phyloP scores from a whole-genome alignment of 2,888 invertebrate genomes.

The Acronicta alni region DNA sequence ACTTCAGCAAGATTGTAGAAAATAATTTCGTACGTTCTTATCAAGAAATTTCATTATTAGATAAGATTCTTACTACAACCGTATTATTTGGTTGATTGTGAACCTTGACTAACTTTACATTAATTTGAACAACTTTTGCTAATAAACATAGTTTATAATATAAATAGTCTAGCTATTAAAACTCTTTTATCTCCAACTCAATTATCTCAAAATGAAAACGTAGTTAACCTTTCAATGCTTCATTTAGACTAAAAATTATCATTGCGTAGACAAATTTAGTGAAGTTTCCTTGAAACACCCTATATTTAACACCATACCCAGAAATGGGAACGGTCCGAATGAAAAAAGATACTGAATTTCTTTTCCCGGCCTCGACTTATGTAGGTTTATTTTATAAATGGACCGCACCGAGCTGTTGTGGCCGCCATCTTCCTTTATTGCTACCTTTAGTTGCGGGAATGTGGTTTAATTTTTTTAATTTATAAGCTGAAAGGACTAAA shows the following conservation, averaged over 20 bases:
- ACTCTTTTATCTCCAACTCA: too few species aligned
- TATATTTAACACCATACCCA: slow-evolving; percentile 46
- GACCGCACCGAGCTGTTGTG: slow-evolving; percentile 34
- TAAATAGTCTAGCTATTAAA: too few species aligned
- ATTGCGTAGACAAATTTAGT: slow-evolving; percentile 52
- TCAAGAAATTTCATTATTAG: slow-evolving; percentile 23
- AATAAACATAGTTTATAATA: too few species aligned
- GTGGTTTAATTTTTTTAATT: slow-evolving; percentile 35
- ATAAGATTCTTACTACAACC: slow-evolving; percentile 5
- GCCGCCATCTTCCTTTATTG: slow-evolving; percentile 51
- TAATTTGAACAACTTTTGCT: too few species aligned
- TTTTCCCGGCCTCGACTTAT: slow-evolving; percentile 35
- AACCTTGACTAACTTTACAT: too few species aligned
- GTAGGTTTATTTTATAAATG: slow-evolving; percentile 57
- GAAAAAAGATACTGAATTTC: slow-evolving; percentile 48
- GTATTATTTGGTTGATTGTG: too few species aligned
- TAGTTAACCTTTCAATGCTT: slow-evolving; percentile 37
- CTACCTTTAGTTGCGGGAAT: slow-evolving; percentile 36
- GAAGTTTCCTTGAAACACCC: slow-evolving; percentile 38
- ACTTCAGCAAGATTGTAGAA: slow-evolving; percentile 29
- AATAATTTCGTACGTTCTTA: slow-evolving; percentile 27
- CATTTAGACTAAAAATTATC: slow-evolving; percentile 32
- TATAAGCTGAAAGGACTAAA: slow-evolving; percentile 13
- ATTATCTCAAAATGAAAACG: slow-evolving; percentile 18
- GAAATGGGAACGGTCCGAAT: slow-evolving; percentile 30